These are phyloP conservation scores for Andrena trimmerana DNA, from an alignment of 2,888 invertebrate genomes.

Conservation along the genomic window DNA sequence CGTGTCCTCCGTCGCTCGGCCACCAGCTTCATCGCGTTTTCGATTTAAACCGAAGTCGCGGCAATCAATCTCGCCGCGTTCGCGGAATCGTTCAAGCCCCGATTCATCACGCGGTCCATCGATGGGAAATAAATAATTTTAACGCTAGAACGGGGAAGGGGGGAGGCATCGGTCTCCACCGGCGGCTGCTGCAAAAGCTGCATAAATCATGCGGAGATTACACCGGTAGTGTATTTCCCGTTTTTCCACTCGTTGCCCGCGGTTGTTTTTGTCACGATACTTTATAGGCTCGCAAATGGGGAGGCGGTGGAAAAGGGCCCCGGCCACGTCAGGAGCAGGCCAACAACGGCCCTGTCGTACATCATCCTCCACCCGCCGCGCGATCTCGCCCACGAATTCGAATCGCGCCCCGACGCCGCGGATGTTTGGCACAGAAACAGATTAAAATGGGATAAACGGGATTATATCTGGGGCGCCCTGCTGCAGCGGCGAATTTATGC, in stretches of 20 bases:
- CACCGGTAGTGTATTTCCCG: constrained; percentile 37
- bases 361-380: constrained; percentile 60
- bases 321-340: constrained; percentile 72
- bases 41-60: not conserved
- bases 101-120: constrained; percentile 12
- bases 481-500: constrained; percentile 43
- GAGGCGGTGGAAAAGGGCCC: constrained; percentile 52
- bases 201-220: constrained; percentile 71
- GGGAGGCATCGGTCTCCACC: constrained; percentile 1
- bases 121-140: constrained; percentile 60
- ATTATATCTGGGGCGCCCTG: constrained; percentile 23
- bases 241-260: constrained; percentile 49
- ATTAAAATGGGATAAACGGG: constrained; percentile 58
- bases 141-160: constrained; percentile 14
- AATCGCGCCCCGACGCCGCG: constrained; percentile 24
- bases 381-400: constrained; percentile 40
- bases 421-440: constrained; percentile 18
- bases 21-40: not conserved
- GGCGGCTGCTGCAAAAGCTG: constrained; percentile 20
- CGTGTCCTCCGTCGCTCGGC: not conserved
- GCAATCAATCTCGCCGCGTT: constrained; percentile 21
- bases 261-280: constrained; percentile 81
- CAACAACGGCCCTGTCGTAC: constrained; percentile 61
- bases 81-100: constrained; percentile 4
- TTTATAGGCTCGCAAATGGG: constrained; percentile 76